Conservation (phyloP, 2,113 vertebrate genomes). For the Phasianus colchicus region DNA sequence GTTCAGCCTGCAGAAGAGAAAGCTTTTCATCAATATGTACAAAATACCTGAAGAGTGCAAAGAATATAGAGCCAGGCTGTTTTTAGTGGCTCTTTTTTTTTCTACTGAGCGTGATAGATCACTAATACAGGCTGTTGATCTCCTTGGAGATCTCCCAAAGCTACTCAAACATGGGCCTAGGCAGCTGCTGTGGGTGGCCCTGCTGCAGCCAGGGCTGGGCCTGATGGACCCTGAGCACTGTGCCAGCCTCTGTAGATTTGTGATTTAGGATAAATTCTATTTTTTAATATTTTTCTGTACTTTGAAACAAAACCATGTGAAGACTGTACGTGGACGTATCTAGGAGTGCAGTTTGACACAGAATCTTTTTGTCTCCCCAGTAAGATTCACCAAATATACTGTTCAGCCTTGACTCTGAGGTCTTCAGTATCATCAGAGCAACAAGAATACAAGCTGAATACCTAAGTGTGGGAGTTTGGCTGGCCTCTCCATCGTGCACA, state of each 20-base stretch:
- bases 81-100: neutral
- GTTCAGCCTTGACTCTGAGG: neutral
- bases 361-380: neutral
- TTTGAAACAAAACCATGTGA: neutral
- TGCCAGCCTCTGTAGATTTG: neutral
- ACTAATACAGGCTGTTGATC: neutral
- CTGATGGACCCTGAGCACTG: neutral
- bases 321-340: neutral
- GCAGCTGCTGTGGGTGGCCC: neutral
- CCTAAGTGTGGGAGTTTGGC: neutral
- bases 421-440: neutral
- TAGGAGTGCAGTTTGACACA: neutral
- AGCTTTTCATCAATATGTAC: neutral
- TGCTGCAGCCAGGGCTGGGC: neutral
- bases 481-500: neutral
- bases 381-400: neutral
- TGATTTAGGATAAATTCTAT: neutral
- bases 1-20: neutral
- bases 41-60: neutral
- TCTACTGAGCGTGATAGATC: neutral
- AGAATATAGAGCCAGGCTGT: neutral
- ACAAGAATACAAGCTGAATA: neutral
- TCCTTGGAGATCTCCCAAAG: neutral
- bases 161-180: neutral
- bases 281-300: neutral